Conservation (phyloP, 2,113 vertebrate species). For the Pomatorhinus ruficollis region DNA sequence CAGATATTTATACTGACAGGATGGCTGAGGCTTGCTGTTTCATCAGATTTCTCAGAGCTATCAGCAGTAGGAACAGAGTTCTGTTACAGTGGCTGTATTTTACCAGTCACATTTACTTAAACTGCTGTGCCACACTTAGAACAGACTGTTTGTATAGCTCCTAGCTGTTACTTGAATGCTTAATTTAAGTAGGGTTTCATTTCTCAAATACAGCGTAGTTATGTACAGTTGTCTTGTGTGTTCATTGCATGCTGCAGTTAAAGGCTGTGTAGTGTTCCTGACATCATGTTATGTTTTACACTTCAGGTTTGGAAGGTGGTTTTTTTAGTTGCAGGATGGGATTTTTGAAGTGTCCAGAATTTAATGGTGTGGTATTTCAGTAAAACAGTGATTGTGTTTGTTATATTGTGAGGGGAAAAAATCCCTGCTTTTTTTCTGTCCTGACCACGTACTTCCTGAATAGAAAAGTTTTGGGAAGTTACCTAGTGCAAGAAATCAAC, state of each 20-base stretch:
- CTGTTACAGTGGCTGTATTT: neutral
- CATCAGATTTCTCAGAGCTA: neutral
- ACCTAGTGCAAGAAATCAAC: neutral
- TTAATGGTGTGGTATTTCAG: neutral
- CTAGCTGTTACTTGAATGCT: neutral
- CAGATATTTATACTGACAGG: neutral
- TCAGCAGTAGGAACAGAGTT: neutral
- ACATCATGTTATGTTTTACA: rapidly evolving
- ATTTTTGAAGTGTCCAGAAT: neutral
- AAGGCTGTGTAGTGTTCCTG: neutral
- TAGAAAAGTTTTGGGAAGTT: neutral
- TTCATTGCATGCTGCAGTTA: neutral
- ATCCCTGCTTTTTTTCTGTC: neutral
- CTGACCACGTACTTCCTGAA: neutral
- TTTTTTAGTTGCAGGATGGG: neutral
- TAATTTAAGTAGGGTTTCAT: neutral
- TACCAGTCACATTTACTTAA: neutral
- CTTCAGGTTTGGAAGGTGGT: neutral
- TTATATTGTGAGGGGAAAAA: neutral
- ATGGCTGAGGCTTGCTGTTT: neutral
- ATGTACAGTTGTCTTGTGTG: neutral
- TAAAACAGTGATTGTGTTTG: neutral
- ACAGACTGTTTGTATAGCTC: neutral
- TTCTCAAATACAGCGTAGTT: neutral
- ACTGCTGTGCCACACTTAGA: neutral